phyloP scores from a whole-genome alignment of 1,140 invertebrate species.

The Caenorhabditis remanei region DNA sequence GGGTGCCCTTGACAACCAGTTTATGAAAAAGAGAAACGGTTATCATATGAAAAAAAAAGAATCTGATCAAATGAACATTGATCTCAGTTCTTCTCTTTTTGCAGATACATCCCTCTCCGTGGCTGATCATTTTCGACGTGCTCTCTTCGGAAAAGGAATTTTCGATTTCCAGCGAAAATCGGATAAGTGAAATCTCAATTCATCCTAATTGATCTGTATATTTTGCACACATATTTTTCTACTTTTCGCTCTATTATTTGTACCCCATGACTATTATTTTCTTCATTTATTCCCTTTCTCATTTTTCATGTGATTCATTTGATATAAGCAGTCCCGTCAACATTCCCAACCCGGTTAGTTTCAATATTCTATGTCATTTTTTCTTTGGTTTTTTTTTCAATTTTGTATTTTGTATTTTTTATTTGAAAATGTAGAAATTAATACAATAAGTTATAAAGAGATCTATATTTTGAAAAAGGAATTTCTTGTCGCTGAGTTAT shows the following conservation, averaged over 20 bases:
- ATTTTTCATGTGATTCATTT: neutral
- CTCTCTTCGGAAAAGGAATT: slow-evolving; percentile 39
- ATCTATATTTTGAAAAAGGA: slow-evolving; percentile 33
- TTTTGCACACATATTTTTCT: slow-evolving; percentile 15
- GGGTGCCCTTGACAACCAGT: no score
- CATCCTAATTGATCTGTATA: slow-evolving; percentile 25
- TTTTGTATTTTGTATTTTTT: neutral
- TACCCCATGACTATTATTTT: slow-evolving; percentile 29
- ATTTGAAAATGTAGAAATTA: neutral
- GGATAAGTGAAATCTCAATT: neutral
- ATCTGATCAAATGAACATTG: no score
- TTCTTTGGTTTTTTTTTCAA: no score
- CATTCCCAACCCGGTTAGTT: slow-evolving; percentile 37
- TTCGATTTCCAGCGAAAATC: slow-evolving; percentile 36
- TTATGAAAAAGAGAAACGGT: no score
- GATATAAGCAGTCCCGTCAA: neutral
- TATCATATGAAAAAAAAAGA: no score
- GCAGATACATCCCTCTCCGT: slow-evolving; percentile 21
- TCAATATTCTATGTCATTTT: slow-evolving; percentile 35
- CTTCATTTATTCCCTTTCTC: slow-evolving; percentile 2
- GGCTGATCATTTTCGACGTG: slow-evolving; percentile 35
- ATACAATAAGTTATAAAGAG: slow-evolving; percentile 23
- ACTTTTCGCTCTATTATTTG: slow-evolving; percentile 8
- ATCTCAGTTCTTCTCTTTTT: neutral
- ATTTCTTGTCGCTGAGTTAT: neutral